Conservation (phyloP, 2,888 invertebrate species). For the Protophormia terraenovae region DNA sequence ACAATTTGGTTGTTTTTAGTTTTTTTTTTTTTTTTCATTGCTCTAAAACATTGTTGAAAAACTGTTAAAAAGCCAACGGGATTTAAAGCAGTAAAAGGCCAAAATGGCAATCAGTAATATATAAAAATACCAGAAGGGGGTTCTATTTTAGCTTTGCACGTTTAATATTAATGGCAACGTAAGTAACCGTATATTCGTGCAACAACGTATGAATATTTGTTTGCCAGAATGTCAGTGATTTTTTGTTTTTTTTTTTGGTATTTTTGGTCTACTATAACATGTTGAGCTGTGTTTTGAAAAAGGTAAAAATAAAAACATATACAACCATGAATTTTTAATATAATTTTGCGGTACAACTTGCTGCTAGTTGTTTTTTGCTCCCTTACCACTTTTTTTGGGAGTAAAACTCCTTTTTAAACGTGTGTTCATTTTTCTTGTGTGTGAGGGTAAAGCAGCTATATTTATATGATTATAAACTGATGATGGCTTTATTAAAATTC, state of each 20-base stretch:
- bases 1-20: not conserved
- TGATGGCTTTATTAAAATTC: slow-evolving; percentile 70
- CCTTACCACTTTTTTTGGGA: too few species aligned
- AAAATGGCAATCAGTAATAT: not conserved
- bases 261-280: too few species aligned
- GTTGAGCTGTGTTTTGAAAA: slow-evolving; percentile 13
- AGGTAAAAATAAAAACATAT: slow-evolving; percentile 39
- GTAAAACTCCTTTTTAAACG: not conserved
- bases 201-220: slow-evolving; percentile 1
- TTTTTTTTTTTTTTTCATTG: not conserved
- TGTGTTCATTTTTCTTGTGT: not conserved
- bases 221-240: not conserved
- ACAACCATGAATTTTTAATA: slow-evolving; percentile 66
- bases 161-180: slow-evolving; percentile 57
- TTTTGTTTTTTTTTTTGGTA: too few species aligned
- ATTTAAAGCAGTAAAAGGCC: slow-evolving; percentile 5
- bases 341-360: slow-evolving; percentile 60
- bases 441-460: not conserved
- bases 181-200: slow-evolving; percentile 41
- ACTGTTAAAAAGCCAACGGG: slow-evolving; percentile 43
- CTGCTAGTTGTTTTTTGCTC: slow-evolving; percentile 10
- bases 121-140: not conserved
- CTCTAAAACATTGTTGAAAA: not conserved
- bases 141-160: slow-evolving; percentile 53
- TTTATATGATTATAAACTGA: slow-evolving; percentile 54